Evolutionary conservation across 2,888 invertebrate species (phyloP).

Genomic region (Microplitis manilae): DNA sequence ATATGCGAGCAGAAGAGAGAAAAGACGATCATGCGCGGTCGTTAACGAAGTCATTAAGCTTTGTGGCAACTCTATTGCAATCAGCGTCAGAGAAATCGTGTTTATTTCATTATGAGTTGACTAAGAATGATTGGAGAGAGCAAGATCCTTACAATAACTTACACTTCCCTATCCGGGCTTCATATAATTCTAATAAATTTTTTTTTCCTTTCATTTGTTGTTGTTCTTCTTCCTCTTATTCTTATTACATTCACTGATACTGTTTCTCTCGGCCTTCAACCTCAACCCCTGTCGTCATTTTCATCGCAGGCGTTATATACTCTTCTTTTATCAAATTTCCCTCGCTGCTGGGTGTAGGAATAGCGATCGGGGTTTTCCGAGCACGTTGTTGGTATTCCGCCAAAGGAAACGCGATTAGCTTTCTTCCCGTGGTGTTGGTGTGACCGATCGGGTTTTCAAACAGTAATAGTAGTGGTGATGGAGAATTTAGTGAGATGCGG

Average conservation of each 20-base stretch:
- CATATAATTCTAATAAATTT: background rate
- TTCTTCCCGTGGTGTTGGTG: slow-evolving; percentile 51
- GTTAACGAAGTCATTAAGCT: slow-evolving; percentile 55
- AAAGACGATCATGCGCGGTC: slow-evolving; percentile 40
- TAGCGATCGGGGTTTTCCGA: slow-evolving; percentile 36
- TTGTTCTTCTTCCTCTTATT: slow-evolving; percentile 21
- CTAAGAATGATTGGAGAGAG: slow-evolving; percentile 53
- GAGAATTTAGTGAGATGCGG: background rate
- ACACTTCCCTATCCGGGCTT: slow-evolving; percentile 40
- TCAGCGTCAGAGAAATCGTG: slow-evolving; percentile 50
- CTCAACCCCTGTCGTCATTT: slow-evolving; percentile 25
- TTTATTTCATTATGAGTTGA: slow-evolving; percentile 55
- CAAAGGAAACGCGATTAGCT: slow-evolving; percentile 60
- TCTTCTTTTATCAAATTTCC: slow-evolving; percentile 56
- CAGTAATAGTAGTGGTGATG: background rate
- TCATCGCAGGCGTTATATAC: slow-evolving; percentile 24
- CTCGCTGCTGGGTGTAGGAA: slow-evolving; percentile 49
- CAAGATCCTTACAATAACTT: slow-evolving; percentile 29
- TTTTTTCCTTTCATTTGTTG: slow-evolving; percentile 28
- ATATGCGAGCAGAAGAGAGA: slow-evolving; percentile 23
- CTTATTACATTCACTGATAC: background rate
- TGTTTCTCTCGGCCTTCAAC: slow-evolving; percentile 24
- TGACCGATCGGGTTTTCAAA: background rate
- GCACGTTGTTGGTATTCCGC: slow-evolving; percentile 58
- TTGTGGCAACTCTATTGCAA: slow-evolving; percentile 53